Percentiles rank a stretch among this genome's conserved stretches.
These are phyloP conservation scores for Sebastes steindachneri DNA, from an alignment of 2,797 vertebrate species.

Conservation along the genomic window DNA sequence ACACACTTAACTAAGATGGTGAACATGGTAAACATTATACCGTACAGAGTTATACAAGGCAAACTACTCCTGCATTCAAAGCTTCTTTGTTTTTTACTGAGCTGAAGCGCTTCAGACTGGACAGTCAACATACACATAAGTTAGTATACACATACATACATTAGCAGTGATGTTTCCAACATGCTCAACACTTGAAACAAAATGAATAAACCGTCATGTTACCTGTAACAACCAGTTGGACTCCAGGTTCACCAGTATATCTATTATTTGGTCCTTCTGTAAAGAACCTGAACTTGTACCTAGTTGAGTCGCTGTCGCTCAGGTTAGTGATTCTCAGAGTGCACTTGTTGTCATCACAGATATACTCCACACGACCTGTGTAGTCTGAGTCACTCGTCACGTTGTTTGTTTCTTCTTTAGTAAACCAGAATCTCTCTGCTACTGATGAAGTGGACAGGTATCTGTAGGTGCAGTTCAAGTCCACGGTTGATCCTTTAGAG, in stretches of 20 bases:
- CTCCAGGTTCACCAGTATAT: neutral
- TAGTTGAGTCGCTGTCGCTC: neutral
- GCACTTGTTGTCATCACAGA: neutral
- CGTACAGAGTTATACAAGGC: too few species aligned
- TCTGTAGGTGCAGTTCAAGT: neutral
- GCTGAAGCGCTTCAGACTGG: neutral
- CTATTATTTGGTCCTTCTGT: fast-evolving
- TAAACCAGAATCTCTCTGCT: fast-evolving
- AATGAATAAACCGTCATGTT: neutral
- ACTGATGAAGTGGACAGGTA: neutral
- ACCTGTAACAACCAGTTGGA: neutral
- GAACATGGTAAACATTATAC: too few species aligned
- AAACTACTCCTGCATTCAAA: too few species aligned
- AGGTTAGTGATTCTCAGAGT: neutral
- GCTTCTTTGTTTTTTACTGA: neutral
- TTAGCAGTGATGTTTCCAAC: too few species aligned
- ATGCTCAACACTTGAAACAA: too few species aligned
- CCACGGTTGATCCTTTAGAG: neutral
- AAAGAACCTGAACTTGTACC: neutral
- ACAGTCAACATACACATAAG: neutral
- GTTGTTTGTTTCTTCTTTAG: too few species aligned
- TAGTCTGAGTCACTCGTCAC: neutral
- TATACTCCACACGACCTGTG: neutral
- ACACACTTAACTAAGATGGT: too few species aligned
- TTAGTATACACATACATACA: too few species aligned